These are phyloP conservation scores for Malurus cyaneus DNA, from an alignment of 2,113 vertebrate genomes.

Conservation along the genomic window DNA sequence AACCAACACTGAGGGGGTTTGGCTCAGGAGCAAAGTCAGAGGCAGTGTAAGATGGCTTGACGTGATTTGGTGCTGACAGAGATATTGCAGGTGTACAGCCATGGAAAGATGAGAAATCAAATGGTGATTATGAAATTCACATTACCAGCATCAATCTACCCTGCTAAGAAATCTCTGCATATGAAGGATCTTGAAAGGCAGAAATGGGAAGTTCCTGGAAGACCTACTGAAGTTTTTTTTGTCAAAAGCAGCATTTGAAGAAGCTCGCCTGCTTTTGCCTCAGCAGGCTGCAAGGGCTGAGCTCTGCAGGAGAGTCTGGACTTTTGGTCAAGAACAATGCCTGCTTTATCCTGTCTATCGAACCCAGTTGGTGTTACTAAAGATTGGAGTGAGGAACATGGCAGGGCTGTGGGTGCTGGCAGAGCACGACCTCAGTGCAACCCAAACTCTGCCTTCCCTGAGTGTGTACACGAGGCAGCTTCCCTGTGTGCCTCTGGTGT, in stretches of 20 bases:
- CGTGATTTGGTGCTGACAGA: neutral
- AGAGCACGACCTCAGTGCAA: neutral
- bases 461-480: neutral
- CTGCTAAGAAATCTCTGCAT: neutral
- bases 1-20: rapidly evolving
- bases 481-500: neutral
- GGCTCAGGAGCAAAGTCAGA: neutral
- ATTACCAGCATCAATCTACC: neutral
- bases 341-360: neutral
- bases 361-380: neutral
- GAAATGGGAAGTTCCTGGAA: neutral
- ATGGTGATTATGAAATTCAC: neutral
- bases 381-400: neutral
- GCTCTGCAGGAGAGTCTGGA: neutral
- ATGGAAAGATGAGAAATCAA: neutral
- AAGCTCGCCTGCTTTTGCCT: neutral
- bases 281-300: neutral
- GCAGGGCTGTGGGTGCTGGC: neutral
- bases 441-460: neutral
- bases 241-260: neutral
- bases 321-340: neutral
- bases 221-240: neutral
- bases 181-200: neutral
- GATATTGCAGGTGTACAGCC: neutral
- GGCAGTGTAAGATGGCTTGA: neutral